Conservation (phyloP, 2,888 invertebrate genomes). For the Chydorus sphaericus region DNA sequence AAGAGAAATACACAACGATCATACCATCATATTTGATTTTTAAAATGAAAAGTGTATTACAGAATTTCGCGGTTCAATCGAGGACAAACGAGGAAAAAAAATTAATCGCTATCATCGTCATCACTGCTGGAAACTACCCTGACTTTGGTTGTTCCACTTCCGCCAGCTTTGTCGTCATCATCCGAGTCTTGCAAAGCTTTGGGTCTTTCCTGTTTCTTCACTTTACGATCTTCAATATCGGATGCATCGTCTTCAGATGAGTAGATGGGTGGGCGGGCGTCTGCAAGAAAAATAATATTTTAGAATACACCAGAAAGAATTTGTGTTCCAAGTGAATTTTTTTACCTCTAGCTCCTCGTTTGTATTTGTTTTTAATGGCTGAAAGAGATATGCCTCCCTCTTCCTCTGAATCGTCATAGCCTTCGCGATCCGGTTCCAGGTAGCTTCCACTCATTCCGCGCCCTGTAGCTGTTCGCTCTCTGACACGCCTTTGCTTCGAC, state of each 20-base stretch:
- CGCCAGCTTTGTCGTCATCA: constrained; percentile 30
- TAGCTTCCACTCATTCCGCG: constrained; percentile 36
- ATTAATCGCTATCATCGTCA: constrained; percentile 10
- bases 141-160: not conserved
- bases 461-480: constrained; percentile 34
- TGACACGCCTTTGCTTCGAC: constrained; percentile 40
- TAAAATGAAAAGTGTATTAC: too few relatives aligned
- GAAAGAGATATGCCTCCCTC: constrained; percentile 81
- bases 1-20: too few relatives aligned
- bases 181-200: constrained; percentile 70
- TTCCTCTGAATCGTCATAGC: constrained; percentile 70
- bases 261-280: constrained; percentile 47
- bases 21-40: too few relatives aligned
- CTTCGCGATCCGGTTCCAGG: constrained; percentile 43
- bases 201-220: constrained; percentile 54
- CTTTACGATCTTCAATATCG: constrained; percentile 35
- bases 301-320: not conserved
- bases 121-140: not conserved
- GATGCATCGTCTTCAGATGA: constrained; percentile 56
- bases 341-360: constrained; percentile 35
- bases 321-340: not conserved
- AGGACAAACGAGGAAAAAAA: not conserved
- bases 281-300: constrained; percentile 3
- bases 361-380: constrained; percentile 90
- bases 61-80: too few relatives aligned